phyloP scores from a whole-genome alignment of 2,797 vertebrate genomes.

The Sylvilagus floridanus region DNA sequence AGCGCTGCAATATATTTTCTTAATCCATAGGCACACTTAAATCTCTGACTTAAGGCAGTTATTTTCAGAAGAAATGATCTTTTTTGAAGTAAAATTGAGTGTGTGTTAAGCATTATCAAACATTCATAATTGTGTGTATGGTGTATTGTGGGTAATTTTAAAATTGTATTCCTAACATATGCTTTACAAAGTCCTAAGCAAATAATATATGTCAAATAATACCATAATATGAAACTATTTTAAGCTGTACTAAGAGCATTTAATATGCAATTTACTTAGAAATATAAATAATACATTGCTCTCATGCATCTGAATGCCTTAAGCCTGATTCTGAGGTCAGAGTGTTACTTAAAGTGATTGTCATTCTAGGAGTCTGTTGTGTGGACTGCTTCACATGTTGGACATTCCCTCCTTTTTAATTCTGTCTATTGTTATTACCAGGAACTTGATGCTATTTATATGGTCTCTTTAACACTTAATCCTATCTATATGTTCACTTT shows the following conservation, averaged over 20 bases:
- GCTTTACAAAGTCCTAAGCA: slow-evolving; percentile 33
- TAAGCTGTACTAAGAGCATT: slow-evolving; percentile 18
- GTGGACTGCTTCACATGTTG: too few relatives aligned
- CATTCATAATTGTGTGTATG: neutral
- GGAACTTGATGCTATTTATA: too few relatives aligned
- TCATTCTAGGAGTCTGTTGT: too few relatives aligned
- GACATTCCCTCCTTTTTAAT: too few relatives aligned
- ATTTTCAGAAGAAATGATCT: slow-evolving; percentile 51
- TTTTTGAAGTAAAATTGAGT: slow-evolving; percentile 49
- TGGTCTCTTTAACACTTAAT: too few relatives aligned
- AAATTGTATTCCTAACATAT: slow-evolving; percentile 50
- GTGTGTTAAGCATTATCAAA: slow-evolving; percentile 49
- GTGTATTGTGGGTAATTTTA: slow-evolving; percentile 31
- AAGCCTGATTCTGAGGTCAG: too few relatives aligned
- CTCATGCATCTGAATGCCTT: too few relatives aligned
- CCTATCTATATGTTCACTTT: too few relatives aligned
- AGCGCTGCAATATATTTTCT: neutral
- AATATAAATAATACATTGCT: slow-evolving; percentile 49
- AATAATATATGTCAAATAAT: neutral
- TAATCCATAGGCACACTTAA: neutral
- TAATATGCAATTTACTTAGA: slow-evolving; percentile 13
- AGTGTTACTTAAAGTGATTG: too few relatives aligned
- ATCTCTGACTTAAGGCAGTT: slow-evolving; percentile 24
- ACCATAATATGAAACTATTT: neutral
- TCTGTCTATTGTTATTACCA: too few relatives aligned